Evolutionary conservation across 2,797 vertebrate species (phyloP).

Genomic region (Neoniphon sammara): DNA sequence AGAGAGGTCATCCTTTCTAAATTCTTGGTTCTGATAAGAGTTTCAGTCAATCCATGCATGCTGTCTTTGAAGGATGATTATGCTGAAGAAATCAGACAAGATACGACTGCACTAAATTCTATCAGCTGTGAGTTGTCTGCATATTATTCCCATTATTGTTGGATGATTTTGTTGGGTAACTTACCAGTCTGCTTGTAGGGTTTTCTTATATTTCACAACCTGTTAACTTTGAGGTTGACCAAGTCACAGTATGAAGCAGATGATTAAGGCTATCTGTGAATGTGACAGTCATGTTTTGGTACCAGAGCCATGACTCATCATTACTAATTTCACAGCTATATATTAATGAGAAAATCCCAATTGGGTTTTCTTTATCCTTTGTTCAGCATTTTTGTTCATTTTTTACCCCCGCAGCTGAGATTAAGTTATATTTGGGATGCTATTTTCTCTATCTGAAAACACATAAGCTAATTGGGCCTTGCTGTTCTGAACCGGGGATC

Average conservation of each 20-base stretch:
- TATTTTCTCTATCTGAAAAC: too few relatives aligned
- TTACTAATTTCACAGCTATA: not conserved
- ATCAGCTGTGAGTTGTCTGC: not conserved
- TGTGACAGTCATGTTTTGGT: not conserved
- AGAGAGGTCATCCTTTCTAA: not conserved
- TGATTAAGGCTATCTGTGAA: not conserved
- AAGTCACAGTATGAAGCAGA: not conserved
- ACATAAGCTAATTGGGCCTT: not conserved
- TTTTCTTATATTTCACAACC: not conserved
- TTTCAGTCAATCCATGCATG: not conserved
- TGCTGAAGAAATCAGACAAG: not conserved
- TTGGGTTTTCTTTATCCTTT: not conserved
- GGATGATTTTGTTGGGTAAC: not conserved
- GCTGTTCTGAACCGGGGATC: not conserved
- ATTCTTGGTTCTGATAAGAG: conserved; percentile 11
- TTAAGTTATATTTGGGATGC: not conserved
- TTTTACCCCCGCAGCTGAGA: not conserved
- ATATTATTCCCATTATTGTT: not conserved
- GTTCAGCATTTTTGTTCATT: not conserved
- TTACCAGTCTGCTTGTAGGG: not conserved
- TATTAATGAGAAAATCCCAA: not conserved
- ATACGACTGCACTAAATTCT: too few relatives aligned
- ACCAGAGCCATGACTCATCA: not conserved
- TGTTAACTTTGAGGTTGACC: not conserved
- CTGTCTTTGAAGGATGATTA: not conserved